Evolutionary conservation across 2,797 vertebrate genomes (phyloP).

Genomic region (Macropus fuliginosus): DNA sequence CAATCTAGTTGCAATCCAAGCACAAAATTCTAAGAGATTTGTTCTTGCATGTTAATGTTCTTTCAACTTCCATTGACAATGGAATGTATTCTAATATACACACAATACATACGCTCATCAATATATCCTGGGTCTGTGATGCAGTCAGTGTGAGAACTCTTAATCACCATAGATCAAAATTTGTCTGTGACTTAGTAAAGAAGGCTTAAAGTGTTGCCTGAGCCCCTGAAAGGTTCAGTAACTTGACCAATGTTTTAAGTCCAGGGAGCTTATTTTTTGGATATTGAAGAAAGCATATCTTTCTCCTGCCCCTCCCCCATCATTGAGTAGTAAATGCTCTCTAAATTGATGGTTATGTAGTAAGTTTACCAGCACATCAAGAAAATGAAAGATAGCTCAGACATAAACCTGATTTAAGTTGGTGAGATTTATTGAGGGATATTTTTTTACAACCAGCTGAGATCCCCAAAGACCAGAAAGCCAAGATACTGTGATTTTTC

Average conservation of each 20-base stretch:
- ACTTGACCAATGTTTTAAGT: not conserved
- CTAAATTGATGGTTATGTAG: not conserved
- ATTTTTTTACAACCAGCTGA: no score
- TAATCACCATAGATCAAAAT: not conserved
- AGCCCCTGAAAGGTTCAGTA: not conserved
- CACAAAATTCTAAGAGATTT: not conserved
- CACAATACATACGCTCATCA: no score
- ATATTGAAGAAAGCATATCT: not conserved
- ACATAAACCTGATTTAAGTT: no score
- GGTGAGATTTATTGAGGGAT: no score
- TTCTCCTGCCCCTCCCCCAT: not conserved
- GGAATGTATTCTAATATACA: not conserved
- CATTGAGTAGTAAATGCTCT: not conserved
- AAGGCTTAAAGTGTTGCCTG: no score
- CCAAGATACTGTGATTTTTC: no score
- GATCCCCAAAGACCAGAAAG: no score
- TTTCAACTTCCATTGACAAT: not conserved
- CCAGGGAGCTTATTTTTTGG: not conserved
- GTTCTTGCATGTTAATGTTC: not conserved
- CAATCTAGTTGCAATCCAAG: not conserved
- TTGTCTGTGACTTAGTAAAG: no score
- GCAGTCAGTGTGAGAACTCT: not conserved
- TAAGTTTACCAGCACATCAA: not conserved
- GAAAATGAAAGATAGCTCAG: not conserved
- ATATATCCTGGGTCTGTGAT: not conserved